A percentile compares a stretch with the other conserved stretches of the same genome.
phyloP scores from a whole-genome alignment of 2,888 invertebrate genomes.

The Drosophila multiciliata region DNA sequence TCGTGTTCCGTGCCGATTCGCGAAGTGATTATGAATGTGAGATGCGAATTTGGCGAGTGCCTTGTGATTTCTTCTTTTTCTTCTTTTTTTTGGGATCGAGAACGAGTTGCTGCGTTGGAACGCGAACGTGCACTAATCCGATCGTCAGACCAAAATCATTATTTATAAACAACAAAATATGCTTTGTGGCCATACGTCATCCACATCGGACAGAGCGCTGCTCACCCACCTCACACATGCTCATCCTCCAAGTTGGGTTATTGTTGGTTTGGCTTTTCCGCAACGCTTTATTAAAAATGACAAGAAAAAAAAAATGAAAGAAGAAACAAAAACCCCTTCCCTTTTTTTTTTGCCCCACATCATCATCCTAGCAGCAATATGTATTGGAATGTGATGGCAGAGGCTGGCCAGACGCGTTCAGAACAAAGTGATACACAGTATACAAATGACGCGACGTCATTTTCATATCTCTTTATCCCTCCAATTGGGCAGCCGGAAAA shows the following conservation, averaged over 20 bases:
- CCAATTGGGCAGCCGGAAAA: slow-evolving; percentile 56
- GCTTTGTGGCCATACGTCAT: slow-evolving; percentile 66
- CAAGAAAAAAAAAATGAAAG: slow-evolving; percentile 7
- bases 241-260: slow-evolving; percentile 63
- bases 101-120: slow-evolving; percentile 64
- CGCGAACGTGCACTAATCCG: slow-evolving; percentile 82
- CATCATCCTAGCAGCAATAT: slow-evolving; percentile 3
- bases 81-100: slow-evolving; percentile 16
- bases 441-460: slow-evolving; percentile 64
- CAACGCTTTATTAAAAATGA: slow-evolving; percentile 65
- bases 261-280: slow-evolving; percentile 65
- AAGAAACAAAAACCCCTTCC: slow-evolving; percentile 2
- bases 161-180: slow-evolving; percentile 82
- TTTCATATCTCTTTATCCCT: slow-evolving; percentile 43
- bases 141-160: slow-evolving; percentile 83
- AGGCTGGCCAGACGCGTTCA: slow-evolving; percentile 66
- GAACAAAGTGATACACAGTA: slow-evolving; percentile 69
- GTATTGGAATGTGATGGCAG: slow-evolving; percentile 70
- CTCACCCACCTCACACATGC: slow-evolving; percentile 38
- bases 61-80: not conserved
- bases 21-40: slow-evolving; percentile 47
- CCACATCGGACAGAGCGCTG: slow-evolving; percentile 30
- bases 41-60: slow-evolving; percentile 37
- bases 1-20: slow-evolving; percentile 23
- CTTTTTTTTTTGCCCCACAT: not conserved